A percentile compares a stretch with the other conserved stretches of the same genome.
Conservation (phyloP, 2,113 vertebrate species). For the Ardeotis arabs region DNA sequence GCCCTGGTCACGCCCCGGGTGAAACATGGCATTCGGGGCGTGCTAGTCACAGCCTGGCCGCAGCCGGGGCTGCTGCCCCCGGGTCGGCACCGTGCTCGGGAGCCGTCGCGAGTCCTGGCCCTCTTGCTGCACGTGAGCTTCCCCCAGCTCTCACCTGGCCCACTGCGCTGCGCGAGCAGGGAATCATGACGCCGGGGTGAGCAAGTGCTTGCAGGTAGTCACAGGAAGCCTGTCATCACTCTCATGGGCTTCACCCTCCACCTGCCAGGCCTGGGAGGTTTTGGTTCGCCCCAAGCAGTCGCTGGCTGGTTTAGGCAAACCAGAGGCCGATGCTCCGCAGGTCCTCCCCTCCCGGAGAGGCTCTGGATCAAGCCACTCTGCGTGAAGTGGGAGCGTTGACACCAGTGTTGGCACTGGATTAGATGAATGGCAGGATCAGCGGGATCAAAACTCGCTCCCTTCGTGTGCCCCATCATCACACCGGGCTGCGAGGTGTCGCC, state of each 20-base stretch:
- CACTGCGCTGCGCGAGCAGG: background rate
- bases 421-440: accelerated
- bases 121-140: background rate
- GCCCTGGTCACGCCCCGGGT: background rate
- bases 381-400: accelerated
- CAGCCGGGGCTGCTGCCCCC: background rate
- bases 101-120: background rate
- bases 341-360: background rate
- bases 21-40: accelerated
- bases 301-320: background rate
- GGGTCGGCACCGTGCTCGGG: accelerated
- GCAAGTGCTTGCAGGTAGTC: background rate
- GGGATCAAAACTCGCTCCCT: background rate
- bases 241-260: background rate
- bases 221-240: background rate
- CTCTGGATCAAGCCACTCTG: background rate
- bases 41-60: too few relatives aligned
- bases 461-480: accelerated
- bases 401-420: background rate
- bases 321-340: background rate
- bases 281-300: background rate
- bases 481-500: background rate
- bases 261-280: background rate
- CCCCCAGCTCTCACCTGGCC: too few relatives aligned
- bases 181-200: background rate